Base-by-base conservation (phyloP, 1,140 invertebrate genomes). In the Drosophila tani region DNA sequence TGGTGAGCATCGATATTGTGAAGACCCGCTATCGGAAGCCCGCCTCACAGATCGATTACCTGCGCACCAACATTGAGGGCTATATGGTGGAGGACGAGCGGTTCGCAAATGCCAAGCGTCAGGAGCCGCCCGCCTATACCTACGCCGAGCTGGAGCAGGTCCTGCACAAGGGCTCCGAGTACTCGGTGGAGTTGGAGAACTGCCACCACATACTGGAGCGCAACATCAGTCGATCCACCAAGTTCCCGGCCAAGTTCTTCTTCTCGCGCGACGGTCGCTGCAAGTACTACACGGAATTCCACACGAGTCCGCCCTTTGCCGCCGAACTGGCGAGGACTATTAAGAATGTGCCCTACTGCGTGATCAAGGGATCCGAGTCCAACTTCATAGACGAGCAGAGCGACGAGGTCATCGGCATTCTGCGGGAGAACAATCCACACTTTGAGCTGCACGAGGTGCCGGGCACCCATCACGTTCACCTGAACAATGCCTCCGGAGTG, bases 381-480 rank as follows among this genome's bases (percentile, higher is more conserved):
- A 70, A 87, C 57, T 84, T 74, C 19, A 91, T 91, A 9, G 75
- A 90, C 21, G 88, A 75, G 43, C 76, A 91, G 35, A 84, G 78
- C 9, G 38, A 81, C 38, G 94, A 94, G 77, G 93, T 95, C 66
- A 75, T 95, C 2, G 93, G 94, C 50, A 81, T 95, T 15, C 81
- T 96, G 43, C 78, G 88, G 50, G 94, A 93, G 60, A 93, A 93
- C 64, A 93, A 95, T 81, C 91, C 93, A 3, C 93, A 95, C 51
- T 96, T 95, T 85, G 93, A 95, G 77, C 94, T 94, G 59, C 93
- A 95, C 56, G 94, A 94, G 64, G 87, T 97, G 4, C 95, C 95
- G 24, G 96, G 94, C 29, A 92, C 91, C 7, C 96, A 97, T 93
- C 96, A 97, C 92, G 93, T 96, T 8, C 96, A 97, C 91, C 93